These are phyloP conservation scores for Eretmochelys imbricata DNA, from an alignment of 2,113 vertebrate genomes.

Conservation along the genomic window DNA sequence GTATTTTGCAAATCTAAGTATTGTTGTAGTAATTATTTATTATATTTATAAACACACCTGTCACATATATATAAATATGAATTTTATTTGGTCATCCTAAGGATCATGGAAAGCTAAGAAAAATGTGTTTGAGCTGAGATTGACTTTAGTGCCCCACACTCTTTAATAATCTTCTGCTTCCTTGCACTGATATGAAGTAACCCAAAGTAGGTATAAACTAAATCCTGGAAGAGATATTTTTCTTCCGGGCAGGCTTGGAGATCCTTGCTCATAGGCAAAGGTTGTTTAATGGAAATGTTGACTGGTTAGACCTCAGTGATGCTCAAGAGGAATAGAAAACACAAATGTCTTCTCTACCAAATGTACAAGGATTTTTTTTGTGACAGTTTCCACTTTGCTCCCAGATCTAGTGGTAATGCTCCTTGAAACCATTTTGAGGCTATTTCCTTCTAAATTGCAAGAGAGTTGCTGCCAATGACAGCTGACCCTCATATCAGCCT, in stretches of 20 bases:
- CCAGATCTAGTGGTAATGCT: not conserved
- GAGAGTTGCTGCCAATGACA: not conserved
- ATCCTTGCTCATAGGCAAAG: not conserved
- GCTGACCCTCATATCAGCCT: rapidly evolving
- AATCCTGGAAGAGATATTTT: not conserved
- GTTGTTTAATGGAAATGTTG: not conserved
- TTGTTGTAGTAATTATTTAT: not conserved
- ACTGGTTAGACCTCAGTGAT: not conserved
- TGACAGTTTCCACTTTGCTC: not conserved
- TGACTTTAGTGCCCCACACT: not conserved
- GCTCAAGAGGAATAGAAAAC: not conserved
- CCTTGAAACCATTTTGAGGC: not conserved
- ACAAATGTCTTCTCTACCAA: not conserved
- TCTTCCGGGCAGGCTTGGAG: rapidly evolving
- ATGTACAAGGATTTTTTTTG: not conserved
- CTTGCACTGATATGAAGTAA: not conserved
- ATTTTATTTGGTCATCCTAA: not conserved
- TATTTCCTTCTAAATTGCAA: not conserved
- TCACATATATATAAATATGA: not conserved
- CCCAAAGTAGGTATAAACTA: not conserved
- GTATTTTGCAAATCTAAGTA: not conserved
- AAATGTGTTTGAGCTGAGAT: not conserved
- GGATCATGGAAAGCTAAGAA: not conserved
- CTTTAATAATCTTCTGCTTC: not conserved
- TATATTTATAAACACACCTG: not conserved